Percentiles rank a stretch among this genome's conserved stretches.
Conservation (phyloP, 2,888 invertebrate species). For the Ennomos erosarius region DNA sequence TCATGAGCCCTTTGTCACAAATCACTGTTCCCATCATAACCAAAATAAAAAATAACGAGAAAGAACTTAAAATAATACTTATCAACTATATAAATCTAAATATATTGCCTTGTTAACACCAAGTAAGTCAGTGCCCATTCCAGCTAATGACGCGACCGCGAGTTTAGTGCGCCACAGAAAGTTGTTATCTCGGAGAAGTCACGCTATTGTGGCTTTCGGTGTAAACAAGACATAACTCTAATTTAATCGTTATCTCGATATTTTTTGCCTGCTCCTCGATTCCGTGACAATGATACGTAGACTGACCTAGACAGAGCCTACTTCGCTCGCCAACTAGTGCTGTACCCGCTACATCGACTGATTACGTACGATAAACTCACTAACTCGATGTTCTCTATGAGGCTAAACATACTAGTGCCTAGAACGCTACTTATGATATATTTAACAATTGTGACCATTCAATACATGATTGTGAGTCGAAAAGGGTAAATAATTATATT, state of each 20-base stretch:
- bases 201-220: slow-evolving; percentile 6
- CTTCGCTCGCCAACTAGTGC: slow-evolving; percentile 48
- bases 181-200: slow-evolving; percentile 6
- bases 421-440: slow-evolving; percentile 83
- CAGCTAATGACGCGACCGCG: neutral
- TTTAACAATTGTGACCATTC: slow-evolving; percentile 75
- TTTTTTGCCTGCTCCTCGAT: slow-evolving; percentile 15
- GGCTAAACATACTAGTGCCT: slow-evolving; percentile 82
- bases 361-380: slow-evolving; percentile 57
- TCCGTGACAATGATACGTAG: slow-evolving; percentile 20
- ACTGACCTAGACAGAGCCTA: slow-evolving; percentile 21
- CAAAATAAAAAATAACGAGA: neutral
- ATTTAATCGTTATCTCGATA: slow-evolving; percentile 9
- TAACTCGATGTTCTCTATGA: slow-evolving; percentile 54
- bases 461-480: slow-evolving; percentile 81
- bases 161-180: neutral
- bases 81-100: neutral
- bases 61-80: neutral
- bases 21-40: slow-evolving; percentile 7
- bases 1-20: slow-evolving; percentile 1
- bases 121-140: slow-evolving; percentile 2
- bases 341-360: slow-evolving; percentile 63
- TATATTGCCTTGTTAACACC: slow-evolving; percentile 13
- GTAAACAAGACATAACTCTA: slow-evolving; percentile 22
- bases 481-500: slow-evolving; percentile 72